Evolutionary conservation across 53 echinoderm and acorn worm species (phyloP), one percentile per base, ranked within the genome.

Genomic region (Crossaster papposus): DNA sequence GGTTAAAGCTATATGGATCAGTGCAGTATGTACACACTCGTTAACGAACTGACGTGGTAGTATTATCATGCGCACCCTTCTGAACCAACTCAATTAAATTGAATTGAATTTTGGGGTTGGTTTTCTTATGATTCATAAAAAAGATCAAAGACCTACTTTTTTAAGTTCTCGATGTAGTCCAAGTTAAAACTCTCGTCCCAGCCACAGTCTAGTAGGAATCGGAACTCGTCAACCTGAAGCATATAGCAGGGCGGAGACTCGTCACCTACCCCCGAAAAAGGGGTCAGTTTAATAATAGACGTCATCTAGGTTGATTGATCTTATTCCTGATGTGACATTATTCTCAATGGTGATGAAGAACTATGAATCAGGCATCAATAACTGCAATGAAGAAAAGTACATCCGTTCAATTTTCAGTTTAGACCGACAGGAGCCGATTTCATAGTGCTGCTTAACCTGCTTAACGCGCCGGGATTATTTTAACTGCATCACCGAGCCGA

Each of bases 221-320:
- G 72, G 91, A 99, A 99, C 76, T 96, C 99, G 90, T 99, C 99
- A 23, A 96, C 99, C 64, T 96, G 96, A 1, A 98, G 93, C 95
- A 96, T 94, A 88, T 99, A 99, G 65, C 96, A 96, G 14, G 94
- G 96, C 65, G 96, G 99, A 6, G 93, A 89, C 77, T 99, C 99
- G 89, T 96, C 99, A 1, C 89, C 89, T 5, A 92, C 97, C 64
- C 97, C 97, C 28, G 97, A 97, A 34, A 96, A 95, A 20, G 97
- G 95, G 29, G 94, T 97, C 70, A 97, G 89, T 85, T 96, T 97
- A 82, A 97, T 96, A 77, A 97, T 97, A 14, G 97, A 97, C 5
- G 97, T 97, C 97, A 97, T 97, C 51, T 70, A 77, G 30, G 31
- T 54, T 53, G 14, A 30, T 36, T 74, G 75, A 13, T 74, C 23